phyloP scores from a whole-genome alignment of 2,888 invertebrate species.

The Cantharis flavilabris region DNA sequence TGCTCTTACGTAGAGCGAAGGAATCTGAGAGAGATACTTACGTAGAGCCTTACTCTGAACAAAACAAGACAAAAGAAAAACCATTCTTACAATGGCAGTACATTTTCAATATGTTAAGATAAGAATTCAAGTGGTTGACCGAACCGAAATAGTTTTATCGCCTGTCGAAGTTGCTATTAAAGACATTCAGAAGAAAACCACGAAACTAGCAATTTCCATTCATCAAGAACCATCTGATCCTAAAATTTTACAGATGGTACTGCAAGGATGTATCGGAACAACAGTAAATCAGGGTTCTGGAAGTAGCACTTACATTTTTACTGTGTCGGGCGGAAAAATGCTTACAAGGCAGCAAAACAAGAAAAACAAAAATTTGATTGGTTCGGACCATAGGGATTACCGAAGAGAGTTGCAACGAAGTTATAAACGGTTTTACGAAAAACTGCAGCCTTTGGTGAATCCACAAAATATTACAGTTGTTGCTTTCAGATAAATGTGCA shows the following conservation, averaged over 20 bases:
- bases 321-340: conserved; percentile 77
- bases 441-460: conserved; percentile 78
- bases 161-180: conserved; percentile 84
- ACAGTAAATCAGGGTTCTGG: conserved; percentile 93
- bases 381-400: conserved; percentile 94
- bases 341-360: conserved; percentile 91
- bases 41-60: conserved; percentile 97
- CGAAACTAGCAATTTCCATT: conserved; percentile 83
- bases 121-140: conserved; percentile 80
- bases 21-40: conserved; percentile 99
- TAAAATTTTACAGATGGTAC: conserved; percentile 98
- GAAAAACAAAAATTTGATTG: conserved; percentile 91
- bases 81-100: conserved; percentile 87
- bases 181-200: conserved; percentile 93
- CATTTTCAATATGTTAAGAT: conserved; percentile 98
- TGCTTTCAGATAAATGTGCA: conserved; percentile 30
- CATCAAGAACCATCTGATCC: conserved; percentile 93
- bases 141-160: conserved; percentile 65
- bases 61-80: conserved; percentile 96
- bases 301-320: conserved; percentile 93
- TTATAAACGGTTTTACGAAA: conserved; percentile 81
- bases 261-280: conserved; percentile 95
- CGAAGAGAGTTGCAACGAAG: conserved; percentile 93
- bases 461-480: conserved; percentile 46
- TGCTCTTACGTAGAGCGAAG: no score